Evolutionary conservation across 2,888 invertebrate genomes (phyloP).

Genomic region (Eristalis arbustorum): DNA sequence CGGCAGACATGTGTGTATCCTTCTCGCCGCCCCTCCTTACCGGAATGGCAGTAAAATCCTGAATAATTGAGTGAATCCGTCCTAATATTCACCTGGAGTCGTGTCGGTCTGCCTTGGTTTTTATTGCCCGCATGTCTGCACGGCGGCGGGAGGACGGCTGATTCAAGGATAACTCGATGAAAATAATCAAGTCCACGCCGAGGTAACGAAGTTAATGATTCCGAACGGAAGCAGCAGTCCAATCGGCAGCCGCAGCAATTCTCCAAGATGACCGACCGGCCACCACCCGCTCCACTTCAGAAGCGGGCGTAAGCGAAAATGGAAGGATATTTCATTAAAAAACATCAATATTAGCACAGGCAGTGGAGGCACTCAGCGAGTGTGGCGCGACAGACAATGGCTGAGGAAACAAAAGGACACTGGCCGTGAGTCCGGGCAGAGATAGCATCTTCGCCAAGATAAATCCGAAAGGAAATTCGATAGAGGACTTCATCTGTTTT

Average conservation of each 20-base stretch:
- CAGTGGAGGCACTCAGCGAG: too few species aligned
- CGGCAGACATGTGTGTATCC: conserved; percentile 23
- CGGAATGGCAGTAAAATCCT: conserved; percentile 53
- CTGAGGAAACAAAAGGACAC: conserved; percentile 46
- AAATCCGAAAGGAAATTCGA: conserved; percentile 42
- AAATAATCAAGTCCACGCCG: conserved; percentile 29
- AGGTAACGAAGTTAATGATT: conserved; percentile 18
- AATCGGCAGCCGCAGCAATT: conserved; percentile 28
- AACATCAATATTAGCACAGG: conserved; percentile 49
- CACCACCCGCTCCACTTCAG: neutral
- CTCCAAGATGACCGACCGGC: neutral
- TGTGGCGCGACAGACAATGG: conserved; percentile 6
- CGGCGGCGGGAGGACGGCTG: neutral
- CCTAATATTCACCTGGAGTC: conserved; percentile 28
- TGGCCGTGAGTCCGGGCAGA: conserved; percentile 7
- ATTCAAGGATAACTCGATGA: conserved; percentile 12
- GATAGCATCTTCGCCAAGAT: conserved; percentile 24
- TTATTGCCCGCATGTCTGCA: conserved; percentile 10
- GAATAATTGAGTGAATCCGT: conserved; percentile 59
- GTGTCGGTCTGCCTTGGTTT: neutral
- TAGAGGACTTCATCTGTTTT: conserved; percentile 50
- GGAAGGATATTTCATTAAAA: conserved; percentile 44
- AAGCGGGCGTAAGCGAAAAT: conserved; percentile 15
- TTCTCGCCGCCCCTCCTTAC: conserved; percentile 10
- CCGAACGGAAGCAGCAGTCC: neutral